These are phyloP conservation scores for Falco concolor DNA, from an alignment of 2,797 vertebrate genomes.

Conservation along the genomic window DNA sequence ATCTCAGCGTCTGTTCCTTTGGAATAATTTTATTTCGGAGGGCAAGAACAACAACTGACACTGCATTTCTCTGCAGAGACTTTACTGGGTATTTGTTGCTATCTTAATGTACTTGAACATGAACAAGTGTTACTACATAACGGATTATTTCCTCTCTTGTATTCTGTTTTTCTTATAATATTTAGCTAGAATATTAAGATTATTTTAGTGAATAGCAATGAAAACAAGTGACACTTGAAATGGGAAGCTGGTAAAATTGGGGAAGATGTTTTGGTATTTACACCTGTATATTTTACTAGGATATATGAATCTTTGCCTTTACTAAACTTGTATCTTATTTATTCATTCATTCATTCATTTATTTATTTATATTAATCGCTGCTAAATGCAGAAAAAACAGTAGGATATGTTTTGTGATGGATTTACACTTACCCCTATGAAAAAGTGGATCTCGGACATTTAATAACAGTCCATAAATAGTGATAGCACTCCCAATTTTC, in stretches of 20 bases:
- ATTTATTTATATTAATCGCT: background rate
- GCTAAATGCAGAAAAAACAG: background rate
- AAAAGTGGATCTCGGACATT: background rate
- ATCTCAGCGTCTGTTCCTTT: background rate
- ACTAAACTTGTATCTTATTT: background rate
- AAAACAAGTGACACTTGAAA: background rate
- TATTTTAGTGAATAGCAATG: background rate
- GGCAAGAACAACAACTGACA: background rate
- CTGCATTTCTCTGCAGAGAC: background rate
- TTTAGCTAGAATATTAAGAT: background rate
- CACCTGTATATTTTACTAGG: background rate
- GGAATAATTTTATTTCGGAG: background rate
- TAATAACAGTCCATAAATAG: background rate
- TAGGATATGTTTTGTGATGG: background rate
- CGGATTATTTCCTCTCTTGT: background rate
- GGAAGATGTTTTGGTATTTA: background rate
- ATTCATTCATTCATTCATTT: no score
- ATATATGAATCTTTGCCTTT: background rate
- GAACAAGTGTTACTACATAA: background rate
- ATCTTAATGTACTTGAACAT: background rate
- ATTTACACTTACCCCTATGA: background rate
- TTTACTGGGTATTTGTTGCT: background rate
- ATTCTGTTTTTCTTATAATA: background rate
- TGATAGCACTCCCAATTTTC: background rate
- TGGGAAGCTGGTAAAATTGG: background rate